Conservation (phyloP, 2,113 vertebrate species). For the Xyliphius kryptos region DNA sequence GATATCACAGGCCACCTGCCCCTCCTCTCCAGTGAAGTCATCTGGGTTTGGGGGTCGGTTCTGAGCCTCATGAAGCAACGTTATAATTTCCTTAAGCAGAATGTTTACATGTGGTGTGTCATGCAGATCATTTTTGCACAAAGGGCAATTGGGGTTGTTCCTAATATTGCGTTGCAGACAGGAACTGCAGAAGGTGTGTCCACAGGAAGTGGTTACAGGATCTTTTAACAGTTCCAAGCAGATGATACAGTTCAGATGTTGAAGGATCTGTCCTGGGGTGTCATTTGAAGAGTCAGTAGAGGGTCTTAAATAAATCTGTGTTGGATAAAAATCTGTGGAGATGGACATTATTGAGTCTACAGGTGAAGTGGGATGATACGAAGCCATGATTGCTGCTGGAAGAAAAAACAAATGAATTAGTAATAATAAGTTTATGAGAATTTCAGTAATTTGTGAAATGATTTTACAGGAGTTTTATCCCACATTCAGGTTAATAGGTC, state of each 20-base stretch:
- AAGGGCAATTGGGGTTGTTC: slow-evolving; percentile 14
- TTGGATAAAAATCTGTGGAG: no score
- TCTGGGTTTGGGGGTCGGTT: not conserved
- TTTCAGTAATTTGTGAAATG: no score
- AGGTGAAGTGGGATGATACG: no score
- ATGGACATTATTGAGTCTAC: no score
- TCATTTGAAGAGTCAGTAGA: not conserved
- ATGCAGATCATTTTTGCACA: slow-evolving; percentile 31
- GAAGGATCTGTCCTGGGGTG: not conserved
- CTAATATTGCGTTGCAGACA: slow-evolving; percentile 14
- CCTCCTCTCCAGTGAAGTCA: slow-evolving; percentile 10
- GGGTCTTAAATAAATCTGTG: not conserved
- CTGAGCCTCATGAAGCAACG: slow-evolving; percentile 9
- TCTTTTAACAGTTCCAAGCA: slow-evolving; percentile 40
- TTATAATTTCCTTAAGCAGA: slow-evolving; percentile 30
- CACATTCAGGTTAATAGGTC: no score
- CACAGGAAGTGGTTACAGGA: slow-evolving; percentile 51
- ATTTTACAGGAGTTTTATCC: no score
- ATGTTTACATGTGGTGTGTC: slow-evolving; percentile 32
- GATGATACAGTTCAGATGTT: slow-evolving; percentile 48
- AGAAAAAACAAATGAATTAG: no score
- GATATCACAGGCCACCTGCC: slow-evolving; percentile 76
- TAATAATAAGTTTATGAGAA: no score
- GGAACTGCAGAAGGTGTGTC: slow-evolving; percentile 51
- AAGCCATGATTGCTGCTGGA: no score